phyloP scores from a whole-genome alignment of 1,140 invertebrate genomes.

The Sipha flava region DNA sequence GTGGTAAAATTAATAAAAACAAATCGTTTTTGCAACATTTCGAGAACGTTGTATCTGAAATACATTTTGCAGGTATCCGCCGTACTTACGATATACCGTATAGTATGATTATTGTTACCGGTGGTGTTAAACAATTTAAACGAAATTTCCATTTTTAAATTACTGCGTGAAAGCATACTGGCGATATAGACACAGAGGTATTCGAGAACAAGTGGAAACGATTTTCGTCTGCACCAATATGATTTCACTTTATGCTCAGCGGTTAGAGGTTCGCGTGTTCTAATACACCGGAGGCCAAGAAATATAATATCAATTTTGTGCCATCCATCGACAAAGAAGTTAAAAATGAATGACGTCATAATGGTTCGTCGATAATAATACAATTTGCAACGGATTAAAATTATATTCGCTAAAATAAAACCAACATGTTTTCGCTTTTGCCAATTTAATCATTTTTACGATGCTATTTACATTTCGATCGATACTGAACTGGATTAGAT shows the following conservation, averaged over 20 bases:
- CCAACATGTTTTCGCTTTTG: not conserved
- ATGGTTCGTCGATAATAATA: no score
- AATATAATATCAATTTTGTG: not conserved
- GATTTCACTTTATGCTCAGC: not conserved
- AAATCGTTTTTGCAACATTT: no score
- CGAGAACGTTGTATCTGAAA: no score
- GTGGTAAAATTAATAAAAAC: no score
- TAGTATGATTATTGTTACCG: no score
- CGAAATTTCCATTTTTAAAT: not conserved
- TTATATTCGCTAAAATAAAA: not conserved
- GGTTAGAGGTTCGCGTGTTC: not conserved
- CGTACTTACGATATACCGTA: no score
- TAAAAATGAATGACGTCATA: no score
- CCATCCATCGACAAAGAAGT: not conserved
- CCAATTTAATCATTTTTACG: not conserved
- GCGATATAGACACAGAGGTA: not conserved
- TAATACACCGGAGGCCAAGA: not conserved
- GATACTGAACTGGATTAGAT: no score
- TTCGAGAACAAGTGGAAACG: not conserved
- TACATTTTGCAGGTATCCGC: no score
- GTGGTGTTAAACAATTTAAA: not conserved
- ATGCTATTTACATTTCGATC: no score
- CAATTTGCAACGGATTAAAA: not conserved
- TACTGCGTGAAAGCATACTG: not conserved
- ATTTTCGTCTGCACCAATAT: not conserved